A percentile compares a stretch with the other conserved stretches of the same genome.
Conservation (phyloP, 1,140 invertebrate genomes). For the Alviniconcha marisindica region DNA sequence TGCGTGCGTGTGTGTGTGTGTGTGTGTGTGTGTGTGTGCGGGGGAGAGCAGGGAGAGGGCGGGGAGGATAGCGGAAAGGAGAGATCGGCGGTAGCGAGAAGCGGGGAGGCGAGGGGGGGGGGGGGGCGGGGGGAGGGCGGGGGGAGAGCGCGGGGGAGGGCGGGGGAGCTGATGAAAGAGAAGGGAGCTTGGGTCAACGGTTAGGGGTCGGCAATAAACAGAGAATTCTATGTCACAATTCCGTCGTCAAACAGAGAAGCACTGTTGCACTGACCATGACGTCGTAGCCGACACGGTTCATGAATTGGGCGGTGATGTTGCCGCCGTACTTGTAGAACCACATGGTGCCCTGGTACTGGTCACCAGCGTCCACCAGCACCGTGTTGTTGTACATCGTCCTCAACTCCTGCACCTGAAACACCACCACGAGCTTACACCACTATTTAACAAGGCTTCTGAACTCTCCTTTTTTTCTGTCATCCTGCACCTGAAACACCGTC, state of each 20-base stretch:
- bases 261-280: constrained; percentile 84
- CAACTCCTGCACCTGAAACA: constrained; percentile 74
- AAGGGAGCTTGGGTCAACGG: too few species aligned
- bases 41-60: neutral
- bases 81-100: neutral
- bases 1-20: constrained; percentile 35
- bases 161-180: too few species aligned
- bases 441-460: too few species aligned
- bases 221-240: too few species aligned
- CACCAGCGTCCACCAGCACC: constrained; percentile 90
- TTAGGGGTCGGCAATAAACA: too few species aligned
- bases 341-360: constrained; percentile 91
- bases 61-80: neutral
- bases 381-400: constrained; percentile 80
- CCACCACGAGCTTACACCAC: too few species aligned
- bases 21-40: constrained; percentile 36
- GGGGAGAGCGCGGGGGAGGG: too few species aligned
- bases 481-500: too few species aligned
- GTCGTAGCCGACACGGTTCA: constrained; percentile 87
- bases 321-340: constrained; percentile 90
- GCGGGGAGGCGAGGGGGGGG: neutral
- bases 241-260: neutral
- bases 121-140: neutral
- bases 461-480: too few species aligned
- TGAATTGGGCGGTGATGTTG: constrained; percentile 84